Base-by-base conservation (phyloP, 2,113 vertebrate species). In the Mustelus asterias region DNA sequence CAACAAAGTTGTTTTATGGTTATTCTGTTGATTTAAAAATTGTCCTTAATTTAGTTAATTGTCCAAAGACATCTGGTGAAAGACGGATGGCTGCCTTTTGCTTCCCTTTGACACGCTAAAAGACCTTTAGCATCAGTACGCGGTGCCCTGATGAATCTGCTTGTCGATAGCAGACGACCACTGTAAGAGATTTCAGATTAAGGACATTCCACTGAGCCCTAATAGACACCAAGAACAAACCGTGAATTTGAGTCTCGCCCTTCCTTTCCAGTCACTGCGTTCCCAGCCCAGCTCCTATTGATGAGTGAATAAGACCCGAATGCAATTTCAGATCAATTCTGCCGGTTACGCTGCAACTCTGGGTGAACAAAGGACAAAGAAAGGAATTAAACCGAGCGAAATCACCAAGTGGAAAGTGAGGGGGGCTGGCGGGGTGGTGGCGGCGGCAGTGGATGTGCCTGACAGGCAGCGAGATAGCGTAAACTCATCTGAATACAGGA, bases 401-500 rank as follows among this genome's bases (percentile, higher is more conserved):
- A 97, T 95, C 97, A 97, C 96, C 96, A 48, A 95, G 96, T 96
- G 96, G 97, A 97, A 97, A 97, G 97, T 97, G 98, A 97, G 97
- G 97, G 96, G 97, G 97, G 97, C 96, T 96, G 48, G 95, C 96
- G 96, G 96, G 97, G 97, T 97, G 65, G 16, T 16, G 65, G 65
- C 14, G 14, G 65, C 0, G 97, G 97, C 97, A 98, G 97, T 97
- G 97, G 97, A 97, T 97, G 97, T 97, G 96, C 96, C 97, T 97
- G 97, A 97, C 97, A 97, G 96, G 97, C 98, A 98, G 97, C 97
- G 97, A 97, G 97, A 97, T 97, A 96, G 97, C 97, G 96, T 97
- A 98, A 98, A 97, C 96, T 98, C 98, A 98, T 99, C 98, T 98
- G 98, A 99, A 98, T 98, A 98, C 98, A 98, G 98, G 98, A 98